These are phyloP conservation scores for Rapana venosa DNA, from an alignment of 2,888 invertebrate genomes.

Conservation along the genomic window DNA sequence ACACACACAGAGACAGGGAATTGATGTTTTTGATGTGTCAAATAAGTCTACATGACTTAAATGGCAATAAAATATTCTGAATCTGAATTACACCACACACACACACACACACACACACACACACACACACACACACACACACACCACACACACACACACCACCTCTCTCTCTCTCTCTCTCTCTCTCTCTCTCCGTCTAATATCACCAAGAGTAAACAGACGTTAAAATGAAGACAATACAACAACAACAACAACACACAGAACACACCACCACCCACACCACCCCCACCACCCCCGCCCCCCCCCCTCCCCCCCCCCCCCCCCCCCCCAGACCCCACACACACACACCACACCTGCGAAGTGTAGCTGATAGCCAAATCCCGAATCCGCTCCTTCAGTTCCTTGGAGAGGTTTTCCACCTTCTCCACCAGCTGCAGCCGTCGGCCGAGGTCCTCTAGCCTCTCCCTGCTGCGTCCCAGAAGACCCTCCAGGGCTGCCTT, in stretches of 20 bases:
- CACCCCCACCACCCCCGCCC: background rate
- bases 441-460: slow-evolving; percentile 63
- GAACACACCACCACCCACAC: background rate
- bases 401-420: slow-evolving; percentile 67
- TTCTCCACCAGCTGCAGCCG: slow-evolving; percentile 70
- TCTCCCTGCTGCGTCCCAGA: slow-evolving; percentile 62
- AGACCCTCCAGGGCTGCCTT: slow-evolving; percentile 61
- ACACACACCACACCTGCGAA: slow-evolving; percentile 40
- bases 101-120: background rate
- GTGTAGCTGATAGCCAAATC: slow-evolving; percentile 46
- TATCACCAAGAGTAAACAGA: too few relatives aligned
- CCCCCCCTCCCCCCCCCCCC: background rate
- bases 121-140: slow-evolving; percentile 4
- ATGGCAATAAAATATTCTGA: too few relatives aligned
- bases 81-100: too few relatives aligned
- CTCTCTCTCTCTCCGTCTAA: too few relatives aligned
- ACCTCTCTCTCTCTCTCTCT: too few relatives aligned
- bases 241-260: background rate
- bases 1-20: too few relatives aligned
- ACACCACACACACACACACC: background rate
- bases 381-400: slow-evolving; percentile 72
- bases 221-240: too few relatives aligned
- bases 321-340: too few relatives aligned
- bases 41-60: too few relatives aligned
- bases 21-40: too few relatives aligned